phyloP scores from a whole-genome alignment of 1,140 invertebrate species.

The Oedothorax gibbosus region DNA sequence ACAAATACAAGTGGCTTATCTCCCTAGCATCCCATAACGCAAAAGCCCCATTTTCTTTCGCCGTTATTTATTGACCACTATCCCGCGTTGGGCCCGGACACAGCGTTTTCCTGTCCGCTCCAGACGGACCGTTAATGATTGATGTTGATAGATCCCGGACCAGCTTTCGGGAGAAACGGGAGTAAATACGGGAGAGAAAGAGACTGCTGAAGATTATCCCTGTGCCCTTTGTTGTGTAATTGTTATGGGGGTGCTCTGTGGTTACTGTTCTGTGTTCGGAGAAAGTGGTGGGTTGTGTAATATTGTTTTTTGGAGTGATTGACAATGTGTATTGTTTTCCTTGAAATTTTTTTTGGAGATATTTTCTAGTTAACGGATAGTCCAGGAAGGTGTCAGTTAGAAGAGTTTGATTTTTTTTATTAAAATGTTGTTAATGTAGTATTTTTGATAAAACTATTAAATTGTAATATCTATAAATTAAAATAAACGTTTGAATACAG shows the following conservation, averaged over 20 bases:
- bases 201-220: not conserved
- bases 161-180: not conserved
- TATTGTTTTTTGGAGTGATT: not conserved
- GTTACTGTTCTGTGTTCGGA: not conserved
- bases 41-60: slow-evolving; percentile 4
- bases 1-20: too few relatives aligned
- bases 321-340: too few relatives aligned
- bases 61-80: slow-evolving; percentile 54
- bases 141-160: slow-evolving; percentile 41
- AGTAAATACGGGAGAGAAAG: slow-evolving; percentile 35
- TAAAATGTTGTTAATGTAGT: too few relatives aligned
- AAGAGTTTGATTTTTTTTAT: too few relatives aligned
- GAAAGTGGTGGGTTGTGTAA: not conserved
- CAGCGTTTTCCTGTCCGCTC: not conserved
- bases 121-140: slow-evolving; percentile 55
- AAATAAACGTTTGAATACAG: too few relatives aligned
- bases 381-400: too few relatives aligned
- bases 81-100: slow-evolving; percentile 5
- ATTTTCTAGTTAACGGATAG: too few relatives aligned
- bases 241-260: slow-evolving; percentile 16
- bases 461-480: too few relatives aligned
- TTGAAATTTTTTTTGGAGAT: too few relatives aligned
- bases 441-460: too few relatives aligned
- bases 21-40: too few relatives aligned
- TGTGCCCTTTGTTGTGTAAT: slow-evolving; percentile 21